Evolutionary conservation across 2,113 vertebrate species (phyloP).

Genomic region (Serinus canaria): DNA sequence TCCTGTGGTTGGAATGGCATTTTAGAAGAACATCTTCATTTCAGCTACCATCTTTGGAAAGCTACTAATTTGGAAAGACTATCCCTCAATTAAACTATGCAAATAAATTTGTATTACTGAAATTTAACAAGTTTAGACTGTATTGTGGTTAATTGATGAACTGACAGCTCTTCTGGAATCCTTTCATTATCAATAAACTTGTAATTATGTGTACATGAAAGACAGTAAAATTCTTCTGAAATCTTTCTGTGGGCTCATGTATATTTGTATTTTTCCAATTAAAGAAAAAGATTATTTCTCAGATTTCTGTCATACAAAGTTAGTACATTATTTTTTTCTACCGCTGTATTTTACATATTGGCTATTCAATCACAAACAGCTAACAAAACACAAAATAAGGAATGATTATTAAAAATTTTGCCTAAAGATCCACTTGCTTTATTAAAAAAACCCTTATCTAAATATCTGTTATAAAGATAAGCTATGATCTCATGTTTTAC

Average conservation of each 20-base stretch:
- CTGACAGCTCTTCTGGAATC: background rate
- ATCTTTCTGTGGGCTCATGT: background rate
- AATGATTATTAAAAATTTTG: background rate
- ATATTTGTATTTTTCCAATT: background rate
- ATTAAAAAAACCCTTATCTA: background rate
- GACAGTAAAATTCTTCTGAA: background rate
- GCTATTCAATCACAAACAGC: background rate
- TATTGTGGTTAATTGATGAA: background rate
- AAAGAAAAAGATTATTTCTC: background rate
- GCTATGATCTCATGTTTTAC: conserved; percentile 22
- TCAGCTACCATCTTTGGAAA: background rate
- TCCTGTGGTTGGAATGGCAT: background rate
- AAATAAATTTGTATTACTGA: background rate
- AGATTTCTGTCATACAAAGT: background rate
- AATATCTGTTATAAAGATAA: conserved; percentile 8
- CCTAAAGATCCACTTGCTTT: background rate
- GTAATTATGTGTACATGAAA: background rate
- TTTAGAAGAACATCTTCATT: background rate
- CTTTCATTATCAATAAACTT: background rate
- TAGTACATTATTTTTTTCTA: background rate
- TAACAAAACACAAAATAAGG: background rate
- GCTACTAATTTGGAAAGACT: background rate
- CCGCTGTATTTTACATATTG: background rate
- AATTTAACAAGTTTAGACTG: background rate
- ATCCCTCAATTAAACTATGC: fast-evolving